Evolutionary conservation across 2,113 vertebrate genomes (phyloP).

Genomic region (Ibidorhyncha struthersii): DNA sequence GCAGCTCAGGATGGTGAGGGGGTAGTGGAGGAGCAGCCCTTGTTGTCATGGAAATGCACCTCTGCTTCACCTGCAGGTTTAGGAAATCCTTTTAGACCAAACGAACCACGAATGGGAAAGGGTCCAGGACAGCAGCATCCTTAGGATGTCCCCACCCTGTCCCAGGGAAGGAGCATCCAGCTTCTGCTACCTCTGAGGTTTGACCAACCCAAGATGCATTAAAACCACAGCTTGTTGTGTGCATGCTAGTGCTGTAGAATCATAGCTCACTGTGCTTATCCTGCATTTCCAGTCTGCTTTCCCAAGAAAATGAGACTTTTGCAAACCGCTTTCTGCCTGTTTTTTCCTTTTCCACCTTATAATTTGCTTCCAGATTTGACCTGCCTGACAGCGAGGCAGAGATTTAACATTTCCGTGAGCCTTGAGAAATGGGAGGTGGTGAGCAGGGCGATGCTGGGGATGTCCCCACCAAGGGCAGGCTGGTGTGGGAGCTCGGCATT

Average conservation of each 20-base stretch:
- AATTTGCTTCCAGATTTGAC: neutral
- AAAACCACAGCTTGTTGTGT: neutral
- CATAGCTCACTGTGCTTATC: neutral
- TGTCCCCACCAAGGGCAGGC: neutral
- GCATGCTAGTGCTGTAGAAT: neutral
- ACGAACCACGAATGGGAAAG: neutral
- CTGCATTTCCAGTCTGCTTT: neutral
- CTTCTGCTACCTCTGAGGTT: neutral
- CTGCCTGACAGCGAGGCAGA: neutral
- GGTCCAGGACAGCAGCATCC: neutral
- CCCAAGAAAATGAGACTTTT: neutral
- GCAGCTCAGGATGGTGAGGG: neutral
- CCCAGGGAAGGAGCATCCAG: neutral
- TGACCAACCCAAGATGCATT: neutral
- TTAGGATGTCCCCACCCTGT: neutral
- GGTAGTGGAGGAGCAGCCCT: neutral
- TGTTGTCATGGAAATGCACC: neutral
- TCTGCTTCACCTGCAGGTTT: neutral
- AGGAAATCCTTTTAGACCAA: neutral
- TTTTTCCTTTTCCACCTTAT: neutral
- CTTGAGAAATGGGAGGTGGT: neutral
- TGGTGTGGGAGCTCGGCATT: rapidly evolving
- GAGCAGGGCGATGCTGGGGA: neutral
- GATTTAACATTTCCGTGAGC: neutral
- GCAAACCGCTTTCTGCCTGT: neutral